Evolutionary conservation across 2,888 invertebrate species (phyloP).

Genomic region (Epistrophe eligans): DNA sequence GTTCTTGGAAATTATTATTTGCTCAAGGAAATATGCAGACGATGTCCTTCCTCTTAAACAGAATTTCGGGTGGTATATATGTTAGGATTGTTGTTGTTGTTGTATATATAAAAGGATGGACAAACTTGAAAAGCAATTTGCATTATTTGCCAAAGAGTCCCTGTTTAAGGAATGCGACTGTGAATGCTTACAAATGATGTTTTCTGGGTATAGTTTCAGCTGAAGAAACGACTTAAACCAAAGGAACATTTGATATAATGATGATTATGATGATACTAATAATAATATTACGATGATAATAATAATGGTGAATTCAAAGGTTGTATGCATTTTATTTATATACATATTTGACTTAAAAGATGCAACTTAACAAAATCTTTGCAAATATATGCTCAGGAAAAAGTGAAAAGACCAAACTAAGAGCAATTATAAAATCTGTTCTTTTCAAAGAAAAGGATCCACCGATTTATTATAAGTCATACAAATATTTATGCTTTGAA

Average conservation of each 20-base stretch:
- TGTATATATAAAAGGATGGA: conserved; percentile 37
- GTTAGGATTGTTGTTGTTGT: neutral
- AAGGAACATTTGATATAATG: neutral
- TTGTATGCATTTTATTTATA: neutral
- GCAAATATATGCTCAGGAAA: neutral
- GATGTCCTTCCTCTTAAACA: conserved; percentile 69
- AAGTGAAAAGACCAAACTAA: neutral
- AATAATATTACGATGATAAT: conserved; percentile 31
- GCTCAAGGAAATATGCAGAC: conserved; percentile 73
- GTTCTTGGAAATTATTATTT: conserved; percentile 75
- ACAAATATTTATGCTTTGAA: no score
- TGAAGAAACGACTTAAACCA: neutral
- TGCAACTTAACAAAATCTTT: neutral
- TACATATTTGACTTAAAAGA: neutral
- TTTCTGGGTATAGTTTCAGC: conserved; percentile 28
- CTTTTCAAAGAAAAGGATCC: neutral
- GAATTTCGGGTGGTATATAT: no score
- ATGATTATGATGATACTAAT: conserved; percentile 35
- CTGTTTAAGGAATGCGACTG: conserved; percentile 59
- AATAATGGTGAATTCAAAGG: conserved; percentile 6
- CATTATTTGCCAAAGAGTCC: conserved; percentile 65
- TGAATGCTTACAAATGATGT: conserved; percentile 57
- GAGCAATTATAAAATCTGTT: neutral
- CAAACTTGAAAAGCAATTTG: conserved; percentile 76
- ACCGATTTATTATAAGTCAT: neutral